Percentiles rank a stretch among this genome's conserved stretches.
These are phyloP conservation scores for Diaperis boleti DNA, from an alignment of 2,888 invertebrate species.

Conservation along the genomic window DNA sequence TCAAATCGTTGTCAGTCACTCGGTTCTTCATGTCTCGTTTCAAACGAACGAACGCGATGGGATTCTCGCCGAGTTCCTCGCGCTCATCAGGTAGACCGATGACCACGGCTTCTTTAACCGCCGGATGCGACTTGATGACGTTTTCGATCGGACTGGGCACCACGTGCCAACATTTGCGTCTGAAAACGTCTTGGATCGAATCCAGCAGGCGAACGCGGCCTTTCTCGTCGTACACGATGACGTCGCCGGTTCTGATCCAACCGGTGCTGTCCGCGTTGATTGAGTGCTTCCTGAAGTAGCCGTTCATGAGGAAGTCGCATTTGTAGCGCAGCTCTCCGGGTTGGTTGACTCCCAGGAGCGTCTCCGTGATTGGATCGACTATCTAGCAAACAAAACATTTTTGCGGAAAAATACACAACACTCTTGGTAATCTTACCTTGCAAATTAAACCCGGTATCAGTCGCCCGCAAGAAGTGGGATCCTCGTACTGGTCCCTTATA, in stretches of 20 bases:
- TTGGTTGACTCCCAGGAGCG: slow-evolving; percentile 3
- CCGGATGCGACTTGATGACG: slow-evolving; percentile 76
- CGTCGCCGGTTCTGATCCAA: slow-evolving; percentile 68
- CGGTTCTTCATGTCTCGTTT: slow-evolving; percentile 11
- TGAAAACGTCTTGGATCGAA: slow-evolving; percentile 67
- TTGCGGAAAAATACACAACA: neutral
- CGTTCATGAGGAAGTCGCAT: slow-evolving; percentile 60
- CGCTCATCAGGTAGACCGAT: slow-evolving; percentile 77
- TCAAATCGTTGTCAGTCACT: slow-evolving; percentile 10
- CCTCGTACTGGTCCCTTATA: slow-evolving; percentile 51
- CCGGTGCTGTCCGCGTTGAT: slow-evolving; percentile 63
- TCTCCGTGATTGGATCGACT: slow-evolving; percentile 13
- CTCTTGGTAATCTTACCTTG: slow-evolving; percentile 52
- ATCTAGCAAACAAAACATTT: too few relatives aligned
- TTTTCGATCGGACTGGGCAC: slow-evolving; percentile 86
- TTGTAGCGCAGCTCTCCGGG: slow-evolving; percentile 67
- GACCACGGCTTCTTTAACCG: slow-evolving; percentile 82
- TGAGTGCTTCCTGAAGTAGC: slow-evolving; percentile 67
- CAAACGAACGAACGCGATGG: slow-evolving; percentile 21
- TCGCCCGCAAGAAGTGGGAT: slow-evolving; percentile 55
- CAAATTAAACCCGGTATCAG: slow-evolving; percentile 52
- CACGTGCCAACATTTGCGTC: slow-evolving; percentile 67
- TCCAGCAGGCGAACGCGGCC: slow-evolving; percentile 66
- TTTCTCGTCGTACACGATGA: slow-evolving; percentile 66
- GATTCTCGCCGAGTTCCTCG: neutral